Percentiles rank a stretch among this genome's conserved stretches.
These are phyloP conservation scores for Danio albolineatus DNA, from an alignment of 2,797 vertebrate species.

Conservation along the genomic window DNA sequence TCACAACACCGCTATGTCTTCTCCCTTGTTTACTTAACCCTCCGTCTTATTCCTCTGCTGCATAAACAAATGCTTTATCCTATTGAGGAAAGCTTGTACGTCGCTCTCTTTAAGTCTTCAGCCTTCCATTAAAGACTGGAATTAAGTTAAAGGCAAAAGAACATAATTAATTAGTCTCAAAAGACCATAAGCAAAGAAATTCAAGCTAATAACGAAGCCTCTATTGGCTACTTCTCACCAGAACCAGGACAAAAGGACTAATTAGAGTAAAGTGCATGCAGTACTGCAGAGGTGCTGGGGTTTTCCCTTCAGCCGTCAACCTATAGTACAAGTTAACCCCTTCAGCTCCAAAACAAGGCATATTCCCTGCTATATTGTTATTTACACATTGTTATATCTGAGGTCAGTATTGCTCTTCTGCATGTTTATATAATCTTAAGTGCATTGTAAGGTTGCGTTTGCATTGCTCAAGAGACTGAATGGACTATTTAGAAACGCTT, in stretches of 20 bases:
- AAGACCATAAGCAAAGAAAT: constrained; percentile 43
- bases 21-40: neutral
- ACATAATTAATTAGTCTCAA: constrained; percentile 54
- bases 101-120: constrained; percentile 38
- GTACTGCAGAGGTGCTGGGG: constrained; percentile 32
- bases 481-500: neutral
- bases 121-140: constrained; percentile 50
- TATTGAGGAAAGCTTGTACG: constrained; percentile 36
- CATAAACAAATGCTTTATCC: neutral
- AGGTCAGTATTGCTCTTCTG: neutral
- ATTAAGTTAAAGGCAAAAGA: constrained; percentile 41
- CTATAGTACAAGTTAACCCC: neutral
- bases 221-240: constrained; percentile 31
- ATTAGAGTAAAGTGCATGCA: constrained; percentile 46
- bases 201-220: constrained; percentile 41
- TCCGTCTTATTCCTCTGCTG: neutral
- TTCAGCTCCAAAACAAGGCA: neutral
- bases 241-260: constrained; percentile 34
- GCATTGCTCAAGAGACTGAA: neutral
- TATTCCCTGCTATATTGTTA: neutral
- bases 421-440: neutral
- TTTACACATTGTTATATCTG: neutral
- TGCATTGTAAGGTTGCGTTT: neutral
- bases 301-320: constrained; percentile 15
- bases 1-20: neutral